These are phyloP conservation scores for Pagrus major DNA, from an alignment of 2,113 vertebrate genomes.

Conservation along the genomic window DNA sequence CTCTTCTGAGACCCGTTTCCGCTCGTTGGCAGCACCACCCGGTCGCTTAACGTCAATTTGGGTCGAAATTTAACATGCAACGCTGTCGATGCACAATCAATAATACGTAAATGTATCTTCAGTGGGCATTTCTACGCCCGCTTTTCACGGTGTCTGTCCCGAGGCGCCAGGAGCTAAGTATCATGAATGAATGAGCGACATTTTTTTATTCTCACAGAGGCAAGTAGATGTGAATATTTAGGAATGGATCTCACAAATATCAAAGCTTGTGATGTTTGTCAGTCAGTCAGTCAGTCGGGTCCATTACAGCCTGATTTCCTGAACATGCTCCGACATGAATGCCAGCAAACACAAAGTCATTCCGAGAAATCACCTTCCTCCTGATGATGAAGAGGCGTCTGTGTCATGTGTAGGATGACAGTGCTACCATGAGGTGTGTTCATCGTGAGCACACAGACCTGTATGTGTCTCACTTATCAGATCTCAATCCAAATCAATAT, in stretches of 20 bases:
- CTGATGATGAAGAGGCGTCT: conserved; percentile 42
- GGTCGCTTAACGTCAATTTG: conserved; percentile 26
- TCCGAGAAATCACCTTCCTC: conserved; percentile 53
- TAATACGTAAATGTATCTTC: conserved; percentile 30
- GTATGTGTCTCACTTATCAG: conserved; percentile 47
- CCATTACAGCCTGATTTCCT: conserved; percentile 45
- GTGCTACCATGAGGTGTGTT: conserved; percentile 46
- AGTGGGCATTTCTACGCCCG: conserved; percentile 61
- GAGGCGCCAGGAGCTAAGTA: conserved; percentile 42
- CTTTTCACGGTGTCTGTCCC: conserved; percentile 59
- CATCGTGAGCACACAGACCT: conserved; percentile 47
- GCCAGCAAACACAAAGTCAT: conserved; percentile 56
- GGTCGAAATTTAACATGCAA: conserved; percentile 37
- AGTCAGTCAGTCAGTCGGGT: conserved; percentile 15
- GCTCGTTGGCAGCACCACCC: conserved; percentile 27
- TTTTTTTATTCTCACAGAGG: conserved; percentile 20
- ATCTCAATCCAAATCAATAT: conserved; percentile 56
- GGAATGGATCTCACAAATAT: conserved; percentile 2
- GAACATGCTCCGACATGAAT: conserved; percentile 47
- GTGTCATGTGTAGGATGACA: conserved; percentile 51
- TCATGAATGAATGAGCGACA: conserved; percentile 66
- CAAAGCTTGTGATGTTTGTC: no score
- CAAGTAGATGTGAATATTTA: conserved; percentile 28
- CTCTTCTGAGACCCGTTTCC: conserved; percentile 35
- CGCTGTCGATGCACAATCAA: conserved; percentile 44